phyloP scores from a whole-genome alignment of 2,888 invertebrate genomes.

The Tetragonisca angustula region DNA sequence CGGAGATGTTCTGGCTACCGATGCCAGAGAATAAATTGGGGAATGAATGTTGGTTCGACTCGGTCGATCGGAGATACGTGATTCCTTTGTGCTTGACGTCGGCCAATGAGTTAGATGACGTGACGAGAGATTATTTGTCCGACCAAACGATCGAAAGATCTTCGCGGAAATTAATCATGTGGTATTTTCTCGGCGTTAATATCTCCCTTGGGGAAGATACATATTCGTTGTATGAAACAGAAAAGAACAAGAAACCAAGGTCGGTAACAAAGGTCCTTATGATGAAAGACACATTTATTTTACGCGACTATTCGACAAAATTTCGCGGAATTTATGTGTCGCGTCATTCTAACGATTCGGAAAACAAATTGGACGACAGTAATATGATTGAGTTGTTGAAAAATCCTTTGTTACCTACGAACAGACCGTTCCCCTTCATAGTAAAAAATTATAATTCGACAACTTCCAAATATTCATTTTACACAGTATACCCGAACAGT shows the following conservation, averaged over 20 bases:
- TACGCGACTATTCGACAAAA: too few relatives aligned
- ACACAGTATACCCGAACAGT: background rate
- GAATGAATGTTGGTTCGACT: background rate
- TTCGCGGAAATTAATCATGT: too few relatives aligned
- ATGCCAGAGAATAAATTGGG: accelerated
- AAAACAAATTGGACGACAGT: background rate
- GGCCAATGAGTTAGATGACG: too few relatives aligned
- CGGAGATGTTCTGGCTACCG: background rate
- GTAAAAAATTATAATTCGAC: background rate
- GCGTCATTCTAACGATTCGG: background rate
- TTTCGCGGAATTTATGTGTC: background rate
- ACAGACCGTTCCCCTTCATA: background rate
- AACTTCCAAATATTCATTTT: background rate
- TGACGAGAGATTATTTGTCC: background rate
- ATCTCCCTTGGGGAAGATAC: accelerated
- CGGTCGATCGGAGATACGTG: background rate
- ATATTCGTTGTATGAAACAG: background rate
- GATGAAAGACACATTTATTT: accelerated
- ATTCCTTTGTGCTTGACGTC: background rate
- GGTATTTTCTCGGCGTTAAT: background rate
- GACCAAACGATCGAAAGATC: background rate
- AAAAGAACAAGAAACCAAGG: accelerated
- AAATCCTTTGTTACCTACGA: background rate
- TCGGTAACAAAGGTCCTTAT: background rate
- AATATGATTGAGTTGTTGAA: background rate